Conservation (phyloP, 2,113 vertebrate genomes). For the rat (Rattus norvegicus) region DNA sequence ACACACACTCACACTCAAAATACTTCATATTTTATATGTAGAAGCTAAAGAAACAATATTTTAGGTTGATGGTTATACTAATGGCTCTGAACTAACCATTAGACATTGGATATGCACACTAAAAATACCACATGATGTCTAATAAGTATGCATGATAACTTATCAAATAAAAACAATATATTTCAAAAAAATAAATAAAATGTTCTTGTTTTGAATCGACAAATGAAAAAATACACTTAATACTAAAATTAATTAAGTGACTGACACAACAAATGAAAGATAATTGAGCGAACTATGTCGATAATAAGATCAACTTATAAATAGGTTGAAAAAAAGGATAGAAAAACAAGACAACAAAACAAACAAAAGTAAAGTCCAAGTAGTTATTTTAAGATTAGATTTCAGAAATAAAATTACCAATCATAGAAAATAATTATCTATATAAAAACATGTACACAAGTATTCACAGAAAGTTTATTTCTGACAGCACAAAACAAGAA, state of each 20-base stretch:
- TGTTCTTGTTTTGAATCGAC: neutral
- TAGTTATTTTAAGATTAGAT: neutral
- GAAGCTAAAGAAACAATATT: neutral
- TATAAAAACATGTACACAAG: neutral
- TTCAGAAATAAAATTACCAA: slow-evolving; percentile 47
- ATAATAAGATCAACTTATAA: slow-evolving; percentile 21
- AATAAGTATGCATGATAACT: neutral
- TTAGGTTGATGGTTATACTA: neutral
- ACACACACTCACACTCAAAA: too few species aligned
- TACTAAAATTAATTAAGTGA: neutral
- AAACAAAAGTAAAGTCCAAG: neutral
- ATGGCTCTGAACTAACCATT: neutral
- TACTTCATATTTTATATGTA: neutral
- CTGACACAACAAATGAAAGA: neutral
- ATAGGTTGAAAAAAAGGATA: neutral
- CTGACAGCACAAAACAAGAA: slow-evolving; percentile 24
- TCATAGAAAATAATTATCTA: neutral
- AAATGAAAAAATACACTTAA: neutral
- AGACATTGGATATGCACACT: neutral
- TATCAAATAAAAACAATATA: neutral
- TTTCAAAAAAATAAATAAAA: neutral
- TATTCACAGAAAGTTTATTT: neutral
- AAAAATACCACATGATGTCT: neutral
- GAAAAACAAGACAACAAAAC: neutral
- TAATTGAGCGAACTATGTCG: neutral